These are phyloP conservation scores for Mylabris sibirica DNA, from an alignment of 2,888 invertebrate species.

Conservation along the genomic window DNA sequence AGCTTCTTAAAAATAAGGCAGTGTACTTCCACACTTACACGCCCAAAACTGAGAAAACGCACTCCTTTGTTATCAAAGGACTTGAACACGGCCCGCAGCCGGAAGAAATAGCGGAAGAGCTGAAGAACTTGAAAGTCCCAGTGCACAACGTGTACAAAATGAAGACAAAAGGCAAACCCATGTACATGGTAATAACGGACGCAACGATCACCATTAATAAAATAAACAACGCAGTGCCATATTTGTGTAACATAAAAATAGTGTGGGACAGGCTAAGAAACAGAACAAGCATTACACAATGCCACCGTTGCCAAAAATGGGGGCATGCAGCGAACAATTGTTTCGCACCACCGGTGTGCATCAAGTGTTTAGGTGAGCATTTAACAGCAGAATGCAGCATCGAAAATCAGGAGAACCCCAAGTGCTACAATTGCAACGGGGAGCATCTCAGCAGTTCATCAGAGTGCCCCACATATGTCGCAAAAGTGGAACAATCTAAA, in stretches of 20 bases:
- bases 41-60: background rate
- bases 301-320: slow-evolving; percentile 13
- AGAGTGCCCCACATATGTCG: background rate
- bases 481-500: background rate
- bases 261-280: background rate
- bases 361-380: slow-evolving; percentile 13
- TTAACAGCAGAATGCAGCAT: background rate
- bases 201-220: background rate
- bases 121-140: background rate
- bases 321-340: slow-evolving; percentile 12
- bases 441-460: slow-evolving; percentile 7
- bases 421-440: slow-evolving; percentile 16
- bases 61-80: background rate
- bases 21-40: background rate
- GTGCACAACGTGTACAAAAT: background rate
- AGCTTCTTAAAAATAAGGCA: background rate
- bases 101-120: background rate
- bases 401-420: background rate
- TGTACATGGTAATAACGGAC: background rate
- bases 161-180: background rate
- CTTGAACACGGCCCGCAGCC: background rate
- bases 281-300: slow-evolving; percentile 5
- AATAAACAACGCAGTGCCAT: background rate
- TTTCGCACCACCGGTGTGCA: slow-evolving; percentile 8
- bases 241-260: background rate